Evolutionary conservation across 1,140 invertebrate genomes (phyloP), one percentile per base, ranked within the genome.

Genomic region (Aphaenogaster ashmeadi): DNA sequence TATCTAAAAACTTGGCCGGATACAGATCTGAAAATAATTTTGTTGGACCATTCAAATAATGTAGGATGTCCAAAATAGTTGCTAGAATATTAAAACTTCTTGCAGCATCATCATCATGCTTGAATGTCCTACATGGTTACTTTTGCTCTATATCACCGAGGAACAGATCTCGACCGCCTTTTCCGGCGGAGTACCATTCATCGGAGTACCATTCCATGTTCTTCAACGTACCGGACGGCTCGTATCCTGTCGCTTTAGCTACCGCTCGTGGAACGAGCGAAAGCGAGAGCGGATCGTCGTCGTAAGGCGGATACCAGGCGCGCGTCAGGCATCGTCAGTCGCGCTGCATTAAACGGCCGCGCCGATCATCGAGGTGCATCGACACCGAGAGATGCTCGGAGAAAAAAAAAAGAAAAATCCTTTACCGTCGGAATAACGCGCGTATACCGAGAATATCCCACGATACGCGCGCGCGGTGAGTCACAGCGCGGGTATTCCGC

Each of bases 401-500:
- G 13, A 44, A 27, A 9, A 27, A 27, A 52, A 27, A 41, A 44
- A 15, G 44, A 56, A 58, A 44, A 64, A 44, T 44, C 0, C n/a
- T 38, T 47, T 38, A 69, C n/a, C 38, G n/a, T 38, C 36, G 38
- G 52, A 83, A 72, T 83, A 71, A 83, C 79, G 79, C 60, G 56
- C 38, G 58, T 62, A 62, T 58, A 27, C 47, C 79, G 66, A 78
- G 88, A 41, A 78, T 78, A 89, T 66, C 21, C 87, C 78, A 85
- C 71, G 87, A 88, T 78, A 78, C 13, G 33, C n/a, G 62, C 47
- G 36, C 77, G 60, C 13, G 87, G 66, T 88, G 87, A 88, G 88
- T 89, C 81, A 88, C 62, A 56, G 38, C 21, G 58, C 50, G 74
- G 33, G 66, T 86, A 67, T 87, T 87, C 69, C 60, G 33, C 27